A percentile compares a stretch with the other conserved stretches of the same genome.
Conservation (phyloP, 2,113 vertebrate species). For the Sinosuthora webbiana region DNA sequence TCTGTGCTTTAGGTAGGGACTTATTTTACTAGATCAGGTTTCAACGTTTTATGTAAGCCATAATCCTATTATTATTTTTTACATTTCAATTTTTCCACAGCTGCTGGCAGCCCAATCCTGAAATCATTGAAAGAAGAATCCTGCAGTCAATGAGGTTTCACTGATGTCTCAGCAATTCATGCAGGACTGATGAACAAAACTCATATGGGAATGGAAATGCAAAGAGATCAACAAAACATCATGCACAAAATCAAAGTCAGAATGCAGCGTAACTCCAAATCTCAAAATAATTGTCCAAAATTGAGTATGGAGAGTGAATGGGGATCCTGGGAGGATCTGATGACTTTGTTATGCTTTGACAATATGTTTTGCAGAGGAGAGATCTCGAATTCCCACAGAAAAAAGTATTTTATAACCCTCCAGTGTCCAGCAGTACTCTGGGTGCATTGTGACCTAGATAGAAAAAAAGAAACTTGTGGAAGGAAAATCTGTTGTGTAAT, state of each 20-base stretch:
- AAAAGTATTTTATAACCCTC: not conserved
- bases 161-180: not conserved
- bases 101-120: not conserved
- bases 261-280: not conserved
- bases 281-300: not conserved
- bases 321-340: rapidly evolving
- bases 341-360: not conserved
- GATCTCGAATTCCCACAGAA: not conserved
- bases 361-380: not conserved
- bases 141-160: not conserved
- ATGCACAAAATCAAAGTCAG: not conserved
- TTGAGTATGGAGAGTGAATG: not conserved
- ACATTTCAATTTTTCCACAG: not conserved
- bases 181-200: not conserved
- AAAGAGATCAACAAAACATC: not conserved
- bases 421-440: not conserved
- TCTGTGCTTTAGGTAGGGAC: not conserved
- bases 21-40: not conserved
- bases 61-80: not conserved
- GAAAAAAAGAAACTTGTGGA: not conserved
- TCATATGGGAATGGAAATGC: not conserved
- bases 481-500: not conserved
- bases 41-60: not conserved
- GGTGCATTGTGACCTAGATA: not conserved
- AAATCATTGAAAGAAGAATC: not conserved